phyloP scores from a whole-genome alignment of 2,888 invertebrate genomes.

The Meteorus colon region DNA sequence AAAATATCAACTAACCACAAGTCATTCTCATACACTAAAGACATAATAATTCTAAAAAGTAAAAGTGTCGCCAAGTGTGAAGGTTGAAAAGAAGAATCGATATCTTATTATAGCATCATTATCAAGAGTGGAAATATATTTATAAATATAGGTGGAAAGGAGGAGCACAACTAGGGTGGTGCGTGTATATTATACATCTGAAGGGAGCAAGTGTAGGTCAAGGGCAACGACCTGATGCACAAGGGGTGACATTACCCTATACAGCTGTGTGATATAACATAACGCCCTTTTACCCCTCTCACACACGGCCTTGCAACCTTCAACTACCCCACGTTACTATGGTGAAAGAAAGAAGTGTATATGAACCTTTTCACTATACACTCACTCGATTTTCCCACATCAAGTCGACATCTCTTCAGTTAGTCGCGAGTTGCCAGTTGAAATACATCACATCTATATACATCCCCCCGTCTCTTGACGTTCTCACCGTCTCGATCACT shows the following conservation, averaged over 20 bases:
- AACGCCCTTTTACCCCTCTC: slow-evolving; percentile 27
- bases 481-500: no score
- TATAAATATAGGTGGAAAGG: slow-evolving; percentile 29
- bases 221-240: slow-evolving; percentile 67
- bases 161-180: slow-evolving; percentile 20
- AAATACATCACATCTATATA: neutral
- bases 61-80: no score
- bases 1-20: no score
- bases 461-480: no score
- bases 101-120: no score
- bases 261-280: neutral
- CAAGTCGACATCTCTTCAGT: slow-evolving; percentile 22
- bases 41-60: no score
- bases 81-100: no score
- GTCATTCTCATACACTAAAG: no score
- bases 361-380: slow-evolving; percentile 2
- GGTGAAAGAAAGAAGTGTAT: slow-evolving; percentile 42
- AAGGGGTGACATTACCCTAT: slow-evolving; percentile 53
- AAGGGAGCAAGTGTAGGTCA: slow-evolving; percentile 65
- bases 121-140: neutral
- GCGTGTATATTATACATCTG: slow-evolving; percentile 27
- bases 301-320: slow-evolving; percentile 26
- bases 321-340: slow-evolving; percentile 55
- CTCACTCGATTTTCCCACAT: slow-evolving; percentile 41
- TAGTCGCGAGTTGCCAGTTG: neutral